Base-by-base conservation (phyloP, 2,113 vertebrate genomes). In the Coptodon bakossiorum region DNA sequence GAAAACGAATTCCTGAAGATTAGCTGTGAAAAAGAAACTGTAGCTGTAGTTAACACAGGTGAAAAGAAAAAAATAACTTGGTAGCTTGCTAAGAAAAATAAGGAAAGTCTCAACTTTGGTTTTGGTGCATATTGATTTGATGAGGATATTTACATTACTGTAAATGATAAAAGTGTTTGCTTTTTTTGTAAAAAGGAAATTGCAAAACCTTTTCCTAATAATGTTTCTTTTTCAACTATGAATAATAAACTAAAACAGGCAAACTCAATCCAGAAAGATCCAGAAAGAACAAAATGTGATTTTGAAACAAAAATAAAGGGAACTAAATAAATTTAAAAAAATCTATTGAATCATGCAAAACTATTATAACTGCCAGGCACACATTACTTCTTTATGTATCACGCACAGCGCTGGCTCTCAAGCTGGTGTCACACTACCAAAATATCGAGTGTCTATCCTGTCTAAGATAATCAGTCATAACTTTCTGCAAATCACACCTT, bases 291-390 rank as follows among this genome's bases (percentile, higher is more conserved):
- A 48, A 29, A 76, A 29, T 76, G 22, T 17, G 40, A 48, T 45
- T 48, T 76, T 48, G 43, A 76, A 76, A 76, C 14, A 48, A 29
- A 76, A 76, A 48, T 24, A 71, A 71, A 71, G 12, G 3, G n/a
- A 40, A 24, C 3, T 27, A 45, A 76, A 11, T 17, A 29, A 17
- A 7, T 5, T 14, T 1, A 10, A 0, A 1, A 24, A 22, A 36
- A 68, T 40, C 4, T 13, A 9, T 36, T 40, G 63, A 40, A 9
- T 40, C n/a, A 40, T 40, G 10, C 19, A 68, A 68, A 68, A 40
- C 19, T 40, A 38, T 68, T 40, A 13, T 68, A 40, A 40, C 19
- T 68, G 63, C 27, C 16, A 34, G 16, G 10, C 73, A 50, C 24
- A 52, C 43, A 79, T 52, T 13, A 8, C 5, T 52, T 52, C 12